Percentiles rank a stretch among this genome's conserved stretches.
phyloP scores from a whole-genome alignment of 1,140 invertebrate genomes.

The Ctenoplectra terminalis region DNA sequence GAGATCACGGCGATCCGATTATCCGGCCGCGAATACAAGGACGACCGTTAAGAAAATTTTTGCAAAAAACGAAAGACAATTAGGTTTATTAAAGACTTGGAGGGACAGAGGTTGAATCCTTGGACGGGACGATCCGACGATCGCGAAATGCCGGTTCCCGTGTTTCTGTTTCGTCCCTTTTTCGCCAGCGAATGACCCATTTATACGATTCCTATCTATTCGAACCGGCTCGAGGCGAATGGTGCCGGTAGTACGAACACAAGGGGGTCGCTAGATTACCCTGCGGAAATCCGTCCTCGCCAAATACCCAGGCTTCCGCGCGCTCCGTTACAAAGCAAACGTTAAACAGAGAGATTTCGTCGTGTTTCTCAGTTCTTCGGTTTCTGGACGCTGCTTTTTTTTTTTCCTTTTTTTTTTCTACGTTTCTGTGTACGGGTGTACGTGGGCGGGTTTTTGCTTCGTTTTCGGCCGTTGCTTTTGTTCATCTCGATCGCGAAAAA shows the following conservation, averaged over 20 bases:
- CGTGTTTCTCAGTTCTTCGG: slow-evolving; percentile 26
- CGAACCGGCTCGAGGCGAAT: slow-evolving; percentile 47
- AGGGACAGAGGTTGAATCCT: not conserved
- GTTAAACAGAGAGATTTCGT: slow-evolving; percentile 14
- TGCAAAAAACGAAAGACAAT: slow-evolving; percentile 8
- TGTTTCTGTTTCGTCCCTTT: slow-evolving; percentile 13
- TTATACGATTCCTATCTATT: slow-evolving; percentile 61
- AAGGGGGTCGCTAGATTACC: slow-evolving; percentile 56
- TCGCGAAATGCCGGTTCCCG: not conserved
- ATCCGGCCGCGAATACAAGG: not conserved
- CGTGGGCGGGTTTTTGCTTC: not conserved
- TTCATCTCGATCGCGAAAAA: slow-evolving; percentile 33
- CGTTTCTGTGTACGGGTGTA: not conserved
- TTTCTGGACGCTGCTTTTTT: slow-evolving; percentile 12
- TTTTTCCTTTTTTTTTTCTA: not conserved
- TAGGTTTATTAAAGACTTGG: not conserved
- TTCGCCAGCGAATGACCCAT: slow-evolving; percentile 59
- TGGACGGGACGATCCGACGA: not conserved
- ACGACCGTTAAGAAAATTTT: slow-evolving; percentile 1
- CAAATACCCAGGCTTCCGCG: slow-evolving; percentile 58
- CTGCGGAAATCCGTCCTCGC: slow-evolving; percentile 60
- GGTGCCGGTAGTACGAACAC: not conserved
- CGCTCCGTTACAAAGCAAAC: slow-evolving; percentile 62
- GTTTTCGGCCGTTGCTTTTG: slow-evolving; percentile 1
- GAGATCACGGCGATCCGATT: slow-evolving; percentile 1